Evolutionary conservation across 1,140 invertebrate species (phyloP).

Genomic region (Hesperophylax magnus): DNA sequence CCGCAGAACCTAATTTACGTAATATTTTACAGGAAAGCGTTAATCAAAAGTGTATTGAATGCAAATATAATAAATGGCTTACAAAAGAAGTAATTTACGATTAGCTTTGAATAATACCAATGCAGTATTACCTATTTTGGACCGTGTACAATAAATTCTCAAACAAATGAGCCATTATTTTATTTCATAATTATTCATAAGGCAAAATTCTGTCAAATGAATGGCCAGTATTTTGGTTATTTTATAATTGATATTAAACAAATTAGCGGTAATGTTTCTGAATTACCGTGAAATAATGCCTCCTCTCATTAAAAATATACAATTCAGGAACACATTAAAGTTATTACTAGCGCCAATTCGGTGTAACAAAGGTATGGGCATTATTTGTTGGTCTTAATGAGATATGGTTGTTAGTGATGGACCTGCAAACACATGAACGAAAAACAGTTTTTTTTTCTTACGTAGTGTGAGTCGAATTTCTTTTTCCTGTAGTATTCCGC

Average conservation of each 20-base stretch:
- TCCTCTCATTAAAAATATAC: conserved; percentile 2
- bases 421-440: too few relatives aligned
- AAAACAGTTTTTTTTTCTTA: too few relatives aligned
- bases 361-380: too few relatives aligned
- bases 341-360: neutral
- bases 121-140: conserved; percentile 33
- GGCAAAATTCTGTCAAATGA: conserved; percentile 31
- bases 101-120: conserved; percentile 39
- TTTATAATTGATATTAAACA: conserved; percentile 56
- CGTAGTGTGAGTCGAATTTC: too few relatives aligned
- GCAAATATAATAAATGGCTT: neutral
- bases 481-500: too few relatives aligned
- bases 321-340: neutral
- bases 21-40: conserved; percentile 15
- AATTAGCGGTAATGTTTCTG: conserved; percentile 51
- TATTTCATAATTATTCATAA: conserved; percentile 42
- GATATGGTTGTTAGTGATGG: too few relatives aligned
- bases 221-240: conserved; percentile 49
- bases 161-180: conserved; percentile 49
- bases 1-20: neutral
- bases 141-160: conserved; percentile 41
- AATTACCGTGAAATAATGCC: conserved; percentile 46
- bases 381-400: too few relatives aligned
- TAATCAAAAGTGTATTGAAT: conserved; percentile 1
- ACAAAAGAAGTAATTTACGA: conserved; percentile 42